These are phyloP conservation scores for Lampropteryx suffumata DNA, from an alignment of 2,888 invertebrate genomes.

Conservation along the genomic window DNA sequence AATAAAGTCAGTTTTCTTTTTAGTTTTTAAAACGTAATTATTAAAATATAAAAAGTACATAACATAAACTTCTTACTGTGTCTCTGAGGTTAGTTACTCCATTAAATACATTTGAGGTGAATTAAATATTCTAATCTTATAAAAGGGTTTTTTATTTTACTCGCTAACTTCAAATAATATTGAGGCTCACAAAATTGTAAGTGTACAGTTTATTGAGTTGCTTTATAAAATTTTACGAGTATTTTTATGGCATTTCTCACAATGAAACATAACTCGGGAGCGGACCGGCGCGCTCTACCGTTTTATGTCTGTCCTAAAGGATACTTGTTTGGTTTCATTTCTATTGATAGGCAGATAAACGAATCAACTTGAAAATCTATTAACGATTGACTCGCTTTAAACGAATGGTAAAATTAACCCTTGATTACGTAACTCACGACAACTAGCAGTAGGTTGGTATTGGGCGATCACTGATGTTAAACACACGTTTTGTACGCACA, in stretches of 20 bases:
- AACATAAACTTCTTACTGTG: constrained; percentile 1
- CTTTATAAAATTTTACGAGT: constrained; percentile 72
- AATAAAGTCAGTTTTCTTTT: too few species aligned
- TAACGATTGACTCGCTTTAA: neutral
- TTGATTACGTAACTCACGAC: too few species aligned
- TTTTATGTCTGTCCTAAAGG: constrained; percentile 56
- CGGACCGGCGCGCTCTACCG: constrained; percentile 47
- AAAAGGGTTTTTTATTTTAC: constrained; percentile 46
- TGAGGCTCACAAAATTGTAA: constrained; percentile 64
- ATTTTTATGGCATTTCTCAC: constrained; percentile 71
- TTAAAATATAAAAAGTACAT: constrained; percentile 2
- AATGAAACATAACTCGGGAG: constrained; percentile 66
- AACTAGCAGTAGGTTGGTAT: too few species aligned
- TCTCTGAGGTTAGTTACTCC: constrained; percentile 20
- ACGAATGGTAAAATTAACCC: too few species aligned
- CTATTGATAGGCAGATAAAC: constrained; percentile 29
- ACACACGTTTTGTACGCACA: too few species aligned
- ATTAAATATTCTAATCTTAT: constrained; percentile 36
- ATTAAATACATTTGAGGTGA: constrained; percentile 27
- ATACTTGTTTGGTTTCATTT: constrained; percentile 50
- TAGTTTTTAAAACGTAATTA: too few species aligned
- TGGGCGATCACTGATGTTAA: too few species aligned
- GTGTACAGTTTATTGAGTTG: constrained; percentile 72
- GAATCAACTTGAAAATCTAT: constrained; percentile 2
- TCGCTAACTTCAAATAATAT: constrained; percentile 61